These are phyloP conservation scores for Anthopleura xanthogrammica DNA, from an alignment of 92 coral and sea anemone species.

Conservation along the genomic window DNA sequence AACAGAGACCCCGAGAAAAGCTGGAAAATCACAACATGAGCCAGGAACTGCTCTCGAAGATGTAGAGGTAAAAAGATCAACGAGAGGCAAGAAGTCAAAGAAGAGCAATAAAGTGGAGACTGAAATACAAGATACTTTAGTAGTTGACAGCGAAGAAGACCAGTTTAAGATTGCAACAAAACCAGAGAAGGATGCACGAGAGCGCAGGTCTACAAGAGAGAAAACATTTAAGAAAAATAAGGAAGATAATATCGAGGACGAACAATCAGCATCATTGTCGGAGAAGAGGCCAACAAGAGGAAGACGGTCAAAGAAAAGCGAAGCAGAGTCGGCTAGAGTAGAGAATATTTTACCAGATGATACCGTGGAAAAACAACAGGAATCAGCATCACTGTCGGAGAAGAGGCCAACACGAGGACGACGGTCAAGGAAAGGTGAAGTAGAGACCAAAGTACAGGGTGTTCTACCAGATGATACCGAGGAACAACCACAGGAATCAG, in stretches of 20 bases:
- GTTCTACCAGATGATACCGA: background rate
- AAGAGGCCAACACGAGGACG: background rate
- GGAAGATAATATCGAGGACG: background rate
- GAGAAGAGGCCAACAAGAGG: background rate
- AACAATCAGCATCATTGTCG: background rate
- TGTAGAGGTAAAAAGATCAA: background rate
- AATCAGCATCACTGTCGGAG: background rate
- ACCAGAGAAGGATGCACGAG: background rate
- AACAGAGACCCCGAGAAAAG: background rate
- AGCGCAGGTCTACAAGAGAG: background rate
- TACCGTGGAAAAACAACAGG: background rate
- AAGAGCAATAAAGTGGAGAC: background rate
- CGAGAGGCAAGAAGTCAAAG: background rate
- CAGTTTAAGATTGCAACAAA: background rate
- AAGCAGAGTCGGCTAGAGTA: background rate
- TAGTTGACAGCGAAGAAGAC: background rate
- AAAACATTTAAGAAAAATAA: conserved; percentile 7
- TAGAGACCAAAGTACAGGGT: background rate
- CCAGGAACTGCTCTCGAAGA: background rate
- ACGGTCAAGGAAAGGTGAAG: background rate
- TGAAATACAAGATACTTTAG: background rate
- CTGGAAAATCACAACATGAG: background rate
- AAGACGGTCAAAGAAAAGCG: background rate
- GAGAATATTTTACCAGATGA: conserved; percentile 7
- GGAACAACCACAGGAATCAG: background rate